A percentile compares a stretch with the other conserved stretches of the same genome.
Conservation (phyloP, 2,113 vertebrate genomes). For the Zosterops borbonicus region DNA sequence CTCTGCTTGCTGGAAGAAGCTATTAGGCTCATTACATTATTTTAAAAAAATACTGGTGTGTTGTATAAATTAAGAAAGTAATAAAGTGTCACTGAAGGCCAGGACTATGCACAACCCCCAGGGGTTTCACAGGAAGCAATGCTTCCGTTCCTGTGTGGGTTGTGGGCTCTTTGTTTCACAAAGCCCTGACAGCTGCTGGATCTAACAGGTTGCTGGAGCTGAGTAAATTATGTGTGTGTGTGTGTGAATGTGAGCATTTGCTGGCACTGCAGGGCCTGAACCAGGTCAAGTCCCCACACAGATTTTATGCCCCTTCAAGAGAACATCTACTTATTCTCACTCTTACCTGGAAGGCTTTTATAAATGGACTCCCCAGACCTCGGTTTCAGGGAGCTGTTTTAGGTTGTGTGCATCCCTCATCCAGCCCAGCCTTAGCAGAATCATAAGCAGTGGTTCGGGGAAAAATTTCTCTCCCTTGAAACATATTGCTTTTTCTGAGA, state of each 20-base stretch:
- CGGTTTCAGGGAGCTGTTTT: not conserved
- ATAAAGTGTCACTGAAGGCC: not conserved
- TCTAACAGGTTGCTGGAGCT: not conserved
- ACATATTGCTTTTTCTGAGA: not conserved
- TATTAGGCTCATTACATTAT: not conserved
- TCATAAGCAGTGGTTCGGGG: not conserved
- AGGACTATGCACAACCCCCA: not conserved
- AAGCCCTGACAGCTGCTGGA: not conserved
- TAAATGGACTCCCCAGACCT: not conserved
- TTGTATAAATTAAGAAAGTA: constrained; percentile 15
- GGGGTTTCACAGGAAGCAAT: not conserved
- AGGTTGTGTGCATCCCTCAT: not conserved
- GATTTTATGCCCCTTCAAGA: not conserved
- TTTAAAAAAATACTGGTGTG: not conserved
- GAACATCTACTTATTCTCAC: not conserved
- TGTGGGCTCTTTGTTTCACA: not conserved
- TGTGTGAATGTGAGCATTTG: not conserved
- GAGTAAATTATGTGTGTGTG: not conserved
- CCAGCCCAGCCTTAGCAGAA: not conserved
- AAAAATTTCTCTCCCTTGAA: not conserved
- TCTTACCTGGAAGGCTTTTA: not conserved
- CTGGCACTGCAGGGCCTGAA: not conserved
- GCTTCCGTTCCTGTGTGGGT: not conserved
- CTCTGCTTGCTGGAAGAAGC: not conserved
- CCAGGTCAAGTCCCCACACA: not conserved